Evolutionary conservation across 2,888 invertebrate genomes (phyloP).

Genomic region (Drosophila cognata): DNA sequence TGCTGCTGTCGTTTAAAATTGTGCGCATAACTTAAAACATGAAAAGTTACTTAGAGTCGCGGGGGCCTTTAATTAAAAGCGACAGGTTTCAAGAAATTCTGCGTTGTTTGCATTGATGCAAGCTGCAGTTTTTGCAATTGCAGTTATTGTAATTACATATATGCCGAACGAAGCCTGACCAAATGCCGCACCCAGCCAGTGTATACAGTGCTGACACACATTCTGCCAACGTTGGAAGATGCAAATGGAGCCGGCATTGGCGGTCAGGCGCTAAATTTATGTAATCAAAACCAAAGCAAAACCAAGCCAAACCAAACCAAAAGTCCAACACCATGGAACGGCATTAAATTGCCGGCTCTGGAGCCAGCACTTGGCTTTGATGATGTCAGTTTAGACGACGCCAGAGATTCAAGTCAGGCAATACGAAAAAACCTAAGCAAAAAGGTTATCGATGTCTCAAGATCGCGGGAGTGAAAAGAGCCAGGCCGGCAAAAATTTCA

Average conservation of each 20-base stretch:
- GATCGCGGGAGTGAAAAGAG: slow-evolving; percentile 67
- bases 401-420: slow-evolving; percentile 6
- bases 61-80: slow-evolving; percentile 77
- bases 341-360: slow-evolving; percentile 66
- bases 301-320: not conserved
- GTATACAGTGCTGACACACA: slow-evolving; percentile 62
- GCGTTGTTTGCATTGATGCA: slow-evolving; percentile 69
- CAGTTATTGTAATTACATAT: slow-evolving; percentile 77
- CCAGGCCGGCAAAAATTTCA: slow-evolving; percentile 64
- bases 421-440: slow-evolving; percentile 62
- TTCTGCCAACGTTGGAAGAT: slow-evolving; percentile 66
- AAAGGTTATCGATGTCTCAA: slow-evolving; percentile 73
- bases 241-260: slow-evolving; percentile 69
- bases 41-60: slow-evolving; percentile 77
- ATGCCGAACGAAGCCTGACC: slow-evolving; percentile 46
- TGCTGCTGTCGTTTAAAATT: slow-evolving; percentile 69
- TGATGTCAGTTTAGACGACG: slow-evolving; percentile 67
- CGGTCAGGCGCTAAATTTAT: slow-evolving; percentile 70
- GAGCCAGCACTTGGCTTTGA: slow-evolving; percentile 48
- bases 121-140: slow-evolving; percentile 46
- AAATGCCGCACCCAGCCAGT: slow-evolving; percentile 51
- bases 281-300: slow-evolving; percentile 71
- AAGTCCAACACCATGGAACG: slow-evolving; percentile 43
- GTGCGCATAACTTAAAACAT: slow-evolving; percentile 75
- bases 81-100: slow-evolving; percentile 75